Evolutionary conservation across 2,888 invertebrate species (phyloP).

Genomic region (Parapristionchus giblindavisi): DNA sequence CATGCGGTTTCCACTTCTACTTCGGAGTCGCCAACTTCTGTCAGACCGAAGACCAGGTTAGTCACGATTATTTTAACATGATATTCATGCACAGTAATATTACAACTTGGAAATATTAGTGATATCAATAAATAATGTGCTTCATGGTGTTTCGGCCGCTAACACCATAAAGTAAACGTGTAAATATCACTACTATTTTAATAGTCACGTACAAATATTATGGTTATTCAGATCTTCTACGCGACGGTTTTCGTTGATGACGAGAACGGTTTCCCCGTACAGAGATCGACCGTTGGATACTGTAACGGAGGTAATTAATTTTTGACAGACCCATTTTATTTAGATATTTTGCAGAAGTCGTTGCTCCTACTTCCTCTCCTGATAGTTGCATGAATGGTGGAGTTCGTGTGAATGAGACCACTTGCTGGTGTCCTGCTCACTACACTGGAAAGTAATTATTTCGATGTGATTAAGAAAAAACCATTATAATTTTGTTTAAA

Average conservation of each 20-base stretch:
- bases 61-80: too few species aligned
- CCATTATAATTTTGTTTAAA: background rate
- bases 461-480: background rate
- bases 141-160: too few species aligned
- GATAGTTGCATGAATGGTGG: conserved; percentile 57
- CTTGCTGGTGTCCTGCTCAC: conserved; percentile 57
- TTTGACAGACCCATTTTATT: background rate
- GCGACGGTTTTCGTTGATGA: conserved; percentile 57
- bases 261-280: conserved; percentile 58
- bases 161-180: too few species aligned
- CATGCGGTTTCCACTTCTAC: conserved; percentile 59
- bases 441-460: conserved; percentile 51
- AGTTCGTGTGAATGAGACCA: conserved; percentile 52
- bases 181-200: too few species aligned
- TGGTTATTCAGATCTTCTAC: conserved; percentile 30
- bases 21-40: conserved; percentile 59
- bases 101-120: too few species aligned
- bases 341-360: conserved; percentile 1
- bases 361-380: conserved; percentile 43
- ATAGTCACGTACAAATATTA: too few species aligned
- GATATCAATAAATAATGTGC: too few species aligned
- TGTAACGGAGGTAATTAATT: conserved; percentile 47
- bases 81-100: too few species aligned
- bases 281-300: conserved; percentile 55
- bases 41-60: conserved; percentile 50